Conservation (phyloP, 2,113 vertebrate species). For the Pluvianellus socialis region DNA sequence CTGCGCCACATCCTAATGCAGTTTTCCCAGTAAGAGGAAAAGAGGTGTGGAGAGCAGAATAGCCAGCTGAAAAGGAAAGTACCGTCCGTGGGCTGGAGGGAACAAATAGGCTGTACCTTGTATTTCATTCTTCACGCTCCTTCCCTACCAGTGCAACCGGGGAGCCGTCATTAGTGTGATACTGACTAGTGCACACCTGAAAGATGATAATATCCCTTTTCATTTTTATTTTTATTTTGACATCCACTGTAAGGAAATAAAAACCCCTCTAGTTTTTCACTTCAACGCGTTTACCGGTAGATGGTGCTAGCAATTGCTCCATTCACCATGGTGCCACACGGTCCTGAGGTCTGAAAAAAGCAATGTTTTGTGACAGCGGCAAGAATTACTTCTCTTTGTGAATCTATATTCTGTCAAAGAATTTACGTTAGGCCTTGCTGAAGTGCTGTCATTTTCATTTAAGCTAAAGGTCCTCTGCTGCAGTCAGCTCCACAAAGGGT, state of each 20-base stretch:
- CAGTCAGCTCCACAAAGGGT: slow-evolving; percentile 3
- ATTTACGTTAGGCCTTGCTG: slow-evolving; percentile 28
- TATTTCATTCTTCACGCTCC: neutral
- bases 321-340: neutral
- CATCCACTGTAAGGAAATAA: neutral
- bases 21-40: neutral
- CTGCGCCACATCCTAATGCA: neutral
- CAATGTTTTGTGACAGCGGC: slow-evolving; percentile 57
- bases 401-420: slow-evolving; percentile 61
- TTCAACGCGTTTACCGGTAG: neutral
- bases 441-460: slow-evolving; percentile 60
- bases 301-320: slow-evolving; percentile 23
- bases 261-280: neutral
- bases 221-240: neutral
- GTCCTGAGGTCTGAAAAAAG: neutral
- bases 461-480: slow-evolving; percentile 22
- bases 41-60: neutral
- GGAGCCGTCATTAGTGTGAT: neutral
- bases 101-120: neutral
- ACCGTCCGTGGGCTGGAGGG: neutral
- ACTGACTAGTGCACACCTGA: neutral
- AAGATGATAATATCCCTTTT: neutral
- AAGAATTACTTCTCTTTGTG: slow-evolving; percentile 57
- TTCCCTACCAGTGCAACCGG: neutral
- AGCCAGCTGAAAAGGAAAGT: neutral